Evolutionary conservation across 2,888 invertebrate species (phyloP), one percentile per base, ranked within the genome.

Genomic region (Hydraecia micacea): DNA sequence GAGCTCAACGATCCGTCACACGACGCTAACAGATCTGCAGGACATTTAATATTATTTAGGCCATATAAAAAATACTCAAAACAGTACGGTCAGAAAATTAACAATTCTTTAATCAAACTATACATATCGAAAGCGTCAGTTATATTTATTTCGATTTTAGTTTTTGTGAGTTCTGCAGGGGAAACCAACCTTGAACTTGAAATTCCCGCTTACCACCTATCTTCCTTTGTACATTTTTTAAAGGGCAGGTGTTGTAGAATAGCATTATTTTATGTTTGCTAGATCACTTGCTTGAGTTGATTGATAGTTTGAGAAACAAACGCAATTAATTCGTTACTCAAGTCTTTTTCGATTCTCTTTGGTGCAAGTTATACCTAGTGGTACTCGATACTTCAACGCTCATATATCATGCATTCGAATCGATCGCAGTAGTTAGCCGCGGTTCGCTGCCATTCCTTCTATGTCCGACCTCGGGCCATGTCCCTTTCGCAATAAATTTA

Each of bases 401-500:
- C 58, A 80, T 80, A 49, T 76, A 84, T 76, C 76, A 83, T 80
- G 83, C 71, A 83, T 77, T 74, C 9, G 39, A 62, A 78, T 82
- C 73, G 78, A 84, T 79, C 63, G 72, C 5, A 42, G 21, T 52
- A 52, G 84, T 75, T 73, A 78, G 39, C 65, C n/a, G 58, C 42
- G 49, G 68, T 71, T 75, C 66, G 18, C 68, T 72, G 13, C 21
- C 66, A 79, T 67, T 79, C 28, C 73, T 78, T 46, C 42, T 70
- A 46, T 72, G 46, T 60, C 11, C 62, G 72, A 80, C 73, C 79
- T 80, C 73, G 67, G 36, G 36, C 58, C 69, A 77, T 81, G 80
- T 80, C 79, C 78, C 75, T 78, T 75, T 39, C 46, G 75, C 70
- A 55, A 84, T 84, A 84, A 85, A 84, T 84, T 73, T 60, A 73